A percentile compares a stretch with the other conserved stretches of the same genome.
Conservation (phyloP, 2,797 vertebrate genomes). For the Lacerta agilis region DNA sequence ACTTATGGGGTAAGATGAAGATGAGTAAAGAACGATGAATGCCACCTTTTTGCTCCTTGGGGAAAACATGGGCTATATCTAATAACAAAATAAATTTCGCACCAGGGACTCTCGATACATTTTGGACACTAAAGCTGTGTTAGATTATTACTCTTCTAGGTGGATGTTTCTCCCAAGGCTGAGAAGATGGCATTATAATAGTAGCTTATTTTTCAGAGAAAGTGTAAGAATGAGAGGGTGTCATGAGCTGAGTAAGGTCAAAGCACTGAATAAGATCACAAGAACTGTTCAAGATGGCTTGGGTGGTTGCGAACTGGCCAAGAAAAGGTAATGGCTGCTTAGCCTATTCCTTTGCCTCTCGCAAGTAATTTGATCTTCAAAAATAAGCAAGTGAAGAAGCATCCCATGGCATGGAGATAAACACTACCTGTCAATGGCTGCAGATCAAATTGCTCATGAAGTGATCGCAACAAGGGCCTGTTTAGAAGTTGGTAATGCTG, state of each 20-base stretch:
- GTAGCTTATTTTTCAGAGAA: background rate
- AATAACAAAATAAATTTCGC: too few relatives aligned
- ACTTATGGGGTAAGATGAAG: too few relatives aligned
- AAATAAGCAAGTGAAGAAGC: background rate
- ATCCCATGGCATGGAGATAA: background rate
- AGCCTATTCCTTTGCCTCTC: background rate
- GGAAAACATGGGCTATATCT: too few relatives aligned
- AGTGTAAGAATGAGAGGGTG: too few relatives aligned
- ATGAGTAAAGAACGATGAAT: too few relatives aligned
- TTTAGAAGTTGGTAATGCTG: background rate
- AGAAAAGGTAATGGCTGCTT: background rate
- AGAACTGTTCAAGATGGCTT: background rate
- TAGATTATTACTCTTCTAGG: background rate
- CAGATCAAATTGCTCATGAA: background rate
- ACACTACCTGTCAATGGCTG: slow-evolving; percentile 8
- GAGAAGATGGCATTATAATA: background rate
- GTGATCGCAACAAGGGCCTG: background rate
- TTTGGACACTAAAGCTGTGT: background rate
- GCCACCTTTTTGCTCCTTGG: too few relatives aligned
- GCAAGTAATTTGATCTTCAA: background rate
- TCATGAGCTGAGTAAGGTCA: background rate
- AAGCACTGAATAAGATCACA: background rate
- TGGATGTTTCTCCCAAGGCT: background rate
- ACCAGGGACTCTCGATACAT: background rate
- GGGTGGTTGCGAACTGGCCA: background rate